Percentiles rank a stretch among this genome's conserved stretches.
phyloP scores from a whole-genome alignment of 2,888 invertebrate genomes.

The Petrolisthes manimaculis region DNA sequence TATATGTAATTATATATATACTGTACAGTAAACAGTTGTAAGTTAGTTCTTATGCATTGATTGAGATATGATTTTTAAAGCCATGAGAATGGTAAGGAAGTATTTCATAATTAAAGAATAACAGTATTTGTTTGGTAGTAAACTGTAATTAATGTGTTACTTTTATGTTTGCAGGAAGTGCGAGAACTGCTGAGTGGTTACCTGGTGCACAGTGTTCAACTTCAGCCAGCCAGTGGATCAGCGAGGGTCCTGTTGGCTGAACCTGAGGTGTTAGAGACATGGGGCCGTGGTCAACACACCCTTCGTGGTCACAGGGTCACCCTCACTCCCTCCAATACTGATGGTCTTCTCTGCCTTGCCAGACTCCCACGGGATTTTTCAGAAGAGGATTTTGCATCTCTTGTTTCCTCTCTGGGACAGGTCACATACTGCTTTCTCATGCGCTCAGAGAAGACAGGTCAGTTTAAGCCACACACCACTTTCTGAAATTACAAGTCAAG shows the following conservation, averaged over 20 bases:
- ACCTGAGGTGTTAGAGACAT: constrained; percentile 64
- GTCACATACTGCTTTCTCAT: constrained; percentile 73
- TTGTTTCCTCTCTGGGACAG: constrained; percentile 71
- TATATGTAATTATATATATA: too few species aligned
- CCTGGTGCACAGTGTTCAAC: constrained; percentile 61
- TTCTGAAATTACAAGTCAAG: too few species aligned
- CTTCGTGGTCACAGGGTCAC: constrained; percentile 62
- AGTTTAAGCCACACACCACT: neutral
- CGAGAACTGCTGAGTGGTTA: constrained; percentile 54
- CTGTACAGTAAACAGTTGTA: too few species aligned
- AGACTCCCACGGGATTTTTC: constrained; percentile 71
- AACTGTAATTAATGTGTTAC: neutral
- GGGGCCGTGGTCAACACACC: constrained; percentile 57
- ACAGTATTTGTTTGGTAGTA: neutral
- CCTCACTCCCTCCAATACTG: constrained; percentile 64
- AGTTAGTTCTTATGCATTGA: too few species aligned
- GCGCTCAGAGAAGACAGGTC: constrained; percentile 67
- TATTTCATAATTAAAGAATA: neutral
- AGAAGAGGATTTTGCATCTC: constrained; percentile 71
- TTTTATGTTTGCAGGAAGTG: constrained; percentile 53
- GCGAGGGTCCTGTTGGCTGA: constrained; percentile 64
- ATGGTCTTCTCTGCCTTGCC: constrained; percentile 71
- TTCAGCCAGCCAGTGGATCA: constrained; percentile 47
- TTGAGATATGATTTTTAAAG: neutral
- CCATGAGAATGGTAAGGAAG: neutral